Evolutionary conservation across 2,888 invertebrate genomes (phyloP).

Genomic region (Metalampra italica): DNA sequence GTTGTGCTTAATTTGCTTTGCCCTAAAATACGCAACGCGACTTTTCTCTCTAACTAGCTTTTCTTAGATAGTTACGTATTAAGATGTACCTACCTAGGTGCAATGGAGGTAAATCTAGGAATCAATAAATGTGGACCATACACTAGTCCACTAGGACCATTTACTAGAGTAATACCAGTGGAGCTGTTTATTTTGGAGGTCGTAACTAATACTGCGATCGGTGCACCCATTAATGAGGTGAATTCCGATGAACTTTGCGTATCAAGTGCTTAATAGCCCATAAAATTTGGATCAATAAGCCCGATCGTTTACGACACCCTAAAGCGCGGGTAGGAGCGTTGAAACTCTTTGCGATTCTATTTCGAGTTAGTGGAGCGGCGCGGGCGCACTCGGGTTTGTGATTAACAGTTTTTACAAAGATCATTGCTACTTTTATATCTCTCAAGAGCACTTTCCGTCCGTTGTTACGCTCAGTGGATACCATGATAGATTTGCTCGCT

Average conservation of each 20-base stretch:
- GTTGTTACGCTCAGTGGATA: constrained; percentile 37
- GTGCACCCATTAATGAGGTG: constrained; percentile 20
- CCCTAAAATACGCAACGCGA: constrained; percentile 34
- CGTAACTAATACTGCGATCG: constrained; percentile 25
- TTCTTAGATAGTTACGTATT: constrained; percentile 15
- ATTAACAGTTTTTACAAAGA: constrained; percentile 60
- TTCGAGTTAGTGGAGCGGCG: constrained; percentile 52
- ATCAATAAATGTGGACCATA: constrained; percentile 1
- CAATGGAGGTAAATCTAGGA: constrained; percentile 9
- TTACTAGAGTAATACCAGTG: neutral
- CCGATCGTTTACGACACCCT: constrained; percentile 50
- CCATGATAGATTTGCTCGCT: constrained; percentile 24
- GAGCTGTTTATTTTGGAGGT: constrained; percentile 22
- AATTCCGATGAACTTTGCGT: constrained; percentile 33
- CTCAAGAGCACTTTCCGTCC: constrained; percentile 39
- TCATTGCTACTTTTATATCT: constrained; percentile 40
- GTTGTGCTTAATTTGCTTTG: constrained; percentile 61
- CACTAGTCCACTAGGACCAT: too few species aligned
- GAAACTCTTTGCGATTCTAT: constrained; percentile 51
- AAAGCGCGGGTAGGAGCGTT: constrained; percentile 39
- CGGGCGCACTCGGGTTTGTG: constrained; percentile 42
- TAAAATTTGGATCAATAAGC: constrained; percentile 44
- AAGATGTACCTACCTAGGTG: too few species aligned
- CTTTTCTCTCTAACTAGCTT: constrained; percentile 29
- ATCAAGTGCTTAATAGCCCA: constrained; percentile 50